These are phyloP conservation scores for Bambusicola thoracicus DNA, from an alignment of 2,113 vertebrate species.

Conservation along the genomic window DNA sequence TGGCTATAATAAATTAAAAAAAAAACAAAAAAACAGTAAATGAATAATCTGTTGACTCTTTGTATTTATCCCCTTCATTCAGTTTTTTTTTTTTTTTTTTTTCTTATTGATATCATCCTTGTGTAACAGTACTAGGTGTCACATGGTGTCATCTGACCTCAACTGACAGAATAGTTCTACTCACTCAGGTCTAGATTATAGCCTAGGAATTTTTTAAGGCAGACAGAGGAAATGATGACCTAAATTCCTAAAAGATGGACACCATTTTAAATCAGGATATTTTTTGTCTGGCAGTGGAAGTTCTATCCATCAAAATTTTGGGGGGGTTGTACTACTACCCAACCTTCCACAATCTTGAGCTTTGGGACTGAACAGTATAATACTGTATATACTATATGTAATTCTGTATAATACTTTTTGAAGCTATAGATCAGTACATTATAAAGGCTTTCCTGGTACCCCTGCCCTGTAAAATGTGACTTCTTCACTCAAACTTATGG, in stretches of 20 bases:
- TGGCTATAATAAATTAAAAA: conserved; percentile 78
- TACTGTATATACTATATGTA: too few species aligned
- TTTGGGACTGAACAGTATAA: neutral
- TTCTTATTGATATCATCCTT: neutral
- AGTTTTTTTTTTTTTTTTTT: neutral
- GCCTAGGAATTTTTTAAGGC: neutral
- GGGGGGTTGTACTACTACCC: neutral
- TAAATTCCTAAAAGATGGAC: neutral
- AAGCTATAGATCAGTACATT: neutral
- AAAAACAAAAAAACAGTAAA: neutral
- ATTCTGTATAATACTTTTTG: neutral
- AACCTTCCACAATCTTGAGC: neutral
- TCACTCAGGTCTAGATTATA: neutral
- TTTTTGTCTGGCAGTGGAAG: neutral
- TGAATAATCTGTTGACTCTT: neutral
- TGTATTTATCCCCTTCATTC: neutral
- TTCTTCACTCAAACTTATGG: neutral
- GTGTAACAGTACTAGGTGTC: neutral
- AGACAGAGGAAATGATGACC: neutral
- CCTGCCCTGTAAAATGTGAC: neutral
- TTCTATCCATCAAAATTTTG: neutral
- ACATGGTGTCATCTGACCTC: neutral
- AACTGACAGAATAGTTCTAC: neutral
- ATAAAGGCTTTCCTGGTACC: neutral
- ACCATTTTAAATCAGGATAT: neutral